These are phyloP conservation scores for Volucella zonaria DNA, from an alignment of 2,888 invertebrate species.

Conservation along the genomic window DNA sequence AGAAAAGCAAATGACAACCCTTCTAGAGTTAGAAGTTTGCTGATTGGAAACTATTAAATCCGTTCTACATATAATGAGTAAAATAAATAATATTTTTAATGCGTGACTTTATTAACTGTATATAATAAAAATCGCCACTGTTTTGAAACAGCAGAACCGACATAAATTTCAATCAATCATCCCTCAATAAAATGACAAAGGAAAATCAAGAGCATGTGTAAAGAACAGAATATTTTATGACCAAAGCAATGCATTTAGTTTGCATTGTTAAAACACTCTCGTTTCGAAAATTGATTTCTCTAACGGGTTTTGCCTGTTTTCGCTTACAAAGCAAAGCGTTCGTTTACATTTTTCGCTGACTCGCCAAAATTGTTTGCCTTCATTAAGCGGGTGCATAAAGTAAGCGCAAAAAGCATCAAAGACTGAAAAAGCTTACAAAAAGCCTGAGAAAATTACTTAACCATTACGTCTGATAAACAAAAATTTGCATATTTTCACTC, in stretches of 20 bases:
- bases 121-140: too few species aligned
- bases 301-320: slow-evolving; percentile 5
- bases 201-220: slow-evolving; percentile 5
- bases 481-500: slow-evolving; percentile 44
- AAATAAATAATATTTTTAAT: too few species aligned
- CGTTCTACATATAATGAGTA: too few species aligned
- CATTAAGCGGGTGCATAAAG: slow-evolving; percentile 36
- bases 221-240: slow-evolving; percentile 14
- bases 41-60: too few species aligned
- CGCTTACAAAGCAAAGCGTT: slow-evolving; percentile 25
- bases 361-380: slow-evolving; percentile 55
- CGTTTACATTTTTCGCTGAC: slow-evolving; percentile 44
- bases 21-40: too few species aligned
- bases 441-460: slow-evolving; percentile 47
- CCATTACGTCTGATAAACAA: slow-evolving; percentile 38
- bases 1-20: too few species aligned
- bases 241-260: slow-evolving; percentile 37
- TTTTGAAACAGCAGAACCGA: too few species aligned
- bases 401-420: slow-evolving; percentile 53
- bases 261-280: slow-evolving; percentile 37
- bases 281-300: not conserved
- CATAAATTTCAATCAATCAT: too few species aligned
- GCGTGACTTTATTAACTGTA: too few species aligned
- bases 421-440: slow-evolving; percentile 47
- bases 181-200: slow-evolving; percentile 5